Evolutionary conservation across 2,888 invertebrate genomes (phyloP), one percentile per base, ranked within the genome.

Genomic region (Heteromyza rotundicornis): DNA sequence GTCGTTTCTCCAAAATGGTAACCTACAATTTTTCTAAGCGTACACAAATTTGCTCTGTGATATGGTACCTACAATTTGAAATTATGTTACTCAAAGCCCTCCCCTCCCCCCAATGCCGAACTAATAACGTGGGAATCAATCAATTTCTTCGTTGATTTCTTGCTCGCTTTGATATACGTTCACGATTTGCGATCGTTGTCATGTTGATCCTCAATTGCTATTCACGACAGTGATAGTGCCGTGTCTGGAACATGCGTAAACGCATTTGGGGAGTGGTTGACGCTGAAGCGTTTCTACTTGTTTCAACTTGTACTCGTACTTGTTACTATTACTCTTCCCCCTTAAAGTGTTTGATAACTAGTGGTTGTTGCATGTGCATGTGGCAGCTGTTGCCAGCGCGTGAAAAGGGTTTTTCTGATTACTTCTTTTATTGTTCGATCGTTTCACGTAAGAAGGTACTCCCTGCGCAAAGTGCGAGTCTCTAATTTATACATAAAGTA

Each of bases 41-140:
- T n/a, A n/a, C n/a, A n/a, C n/a, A 40, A 40, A 14, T 40, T 40
- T 40, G 12, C n/a, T 10, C n/a, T n/a, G n/a, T n/a, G n/a, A n/a
- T n/a, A n/a, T n/a, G n/a, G n/a, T n/a, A 40, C 40, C 16, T n/a
- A 10, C 16, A 40, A 40, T 40, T 10, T n/a, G 40, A 40, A 40
- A 40, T 3, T 27, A n/a, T n/a, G n/a, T 40, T 40, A n/a, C 14
- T 40, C 3, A 32, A 32, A 5, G 40, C 40, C 40, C 40, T 12
- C 40, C 40, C 10, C 2, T 40, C 40, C 40, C 40, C 27, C 27
- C n/a, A n/a, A n/a, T n/a, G n/a, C n/a, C n/a, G 49, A 59, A 56
- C 36, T 53, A 57, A 58, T 62, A 71, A 71, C 68, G 74, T 70
- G 74, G 59, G 70, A 72, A 69, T 71, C 71, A 68, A 71, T 67